Percentiles rank a stretch among this genome's conserved stretches.
These are phyloP conservation scores for Hirtodrosophila duncani DNA, from an alignment of 2,888 invertebrate species.

Conservation along the genomic window DNA sequence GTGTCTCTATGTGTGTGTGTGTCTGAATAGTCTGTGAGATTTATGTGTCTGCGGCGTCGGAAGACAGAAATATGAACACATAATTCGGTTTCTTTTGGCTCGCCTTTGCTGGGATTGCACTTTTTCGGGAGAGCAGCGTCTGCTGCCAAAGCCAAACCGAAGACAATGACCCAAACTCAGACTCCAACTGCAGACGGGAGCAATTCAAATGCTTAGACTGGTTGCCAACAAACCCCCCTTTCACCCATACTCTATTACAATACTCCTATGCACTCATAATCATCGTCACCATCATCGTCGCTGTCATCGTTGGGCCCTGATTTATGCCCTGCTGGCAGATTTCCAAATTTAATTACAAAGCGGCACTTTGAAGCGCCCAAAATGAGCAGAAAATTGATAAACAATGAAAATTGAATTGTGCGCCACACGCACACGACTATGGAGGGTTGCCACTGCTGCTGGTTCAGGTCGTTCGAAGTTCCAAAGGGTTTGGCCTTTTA, in stretches of 20 bases:
- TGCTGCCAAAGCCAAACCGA: constrained; percentile 27
- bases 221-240: constrained; percentile 20
- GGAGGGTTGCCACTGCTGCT: constrained; percentile 30
- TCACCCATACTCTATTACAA: not conserved
- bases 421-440: constrained; percentile 30
- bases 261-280: constrained; percentile 45
- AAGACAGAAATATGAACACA: constrained; percentile 60
- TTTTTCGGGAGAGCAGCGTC: constrained; percentile 32
- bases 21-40: constrained; percentile 57
- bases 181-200: constrained; percentile 22
- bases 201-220: too few relatives aligned
- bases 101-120: constrained; percentile 42
- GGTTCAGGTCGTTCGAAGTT: constrained; percentile 23
- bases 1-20: not conserved
- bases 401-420: constrained; percentile 75
- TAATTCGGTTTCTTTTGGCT: constrained; percentile 24
- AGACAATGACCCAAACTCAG: constrained; percentile 19
- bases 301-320: constrained; percentile 48
- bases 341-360: constrained; percentile 76
- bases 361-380: constrained; percentile 62
- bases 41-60: constrained; percentile 70
- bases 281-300: constrained; percentile 5
- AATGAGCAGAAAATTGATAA: constrained; percentile 77
- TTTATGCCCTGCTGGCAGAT: constrained; percentile 71
- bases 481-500: constrained; percentile 29